Percentiles rank a stretch among this genome's conserved stretches.
phyloP scores from a whole-genome alignment of 1,140 invertebrate genomes.

The Berghia stephanieae region DNA sequence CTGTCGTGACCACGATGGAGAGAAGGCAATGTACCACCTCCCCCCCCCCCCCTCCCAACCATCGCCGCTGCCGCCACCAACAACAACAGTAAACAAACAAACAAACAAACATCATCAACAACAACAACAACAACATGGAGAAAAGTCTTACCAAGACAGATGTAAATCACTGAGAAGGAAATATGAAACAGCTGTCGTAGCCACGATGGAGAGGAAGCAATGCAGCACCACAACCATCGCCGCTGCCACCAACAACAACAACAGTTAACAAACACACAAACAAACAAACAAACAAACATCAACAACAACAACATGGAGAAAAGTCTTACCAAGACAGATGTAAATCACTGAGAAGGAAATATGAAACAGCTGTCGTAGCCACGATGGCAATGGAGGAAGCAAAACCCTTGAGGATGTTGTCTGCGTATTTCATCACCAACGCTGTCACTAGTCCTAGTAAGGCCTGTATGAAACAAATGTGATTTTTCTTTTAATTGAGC shows the following conservation, averaged over 20 bases:
- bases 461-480: conserved; percentile 48
- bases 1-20: conserved; percentile 83
- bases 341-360: conserved; percentile 84
- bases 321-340: conserved; percentile 35
- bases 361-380: conserved; percentile 88
- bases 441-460: conserved; percentile 69
- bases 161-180: conserved; percentile 81
- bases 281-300: neutral
- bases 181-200: conserved; percentile 90
- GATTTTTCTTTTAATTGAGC: neutral
- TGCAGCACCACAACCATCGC: too few species aligned
- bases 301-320: too few species aligned
- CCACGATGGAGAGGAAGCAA: conserved; percentile 72
- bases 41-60: too few species aligned
- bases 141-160: conserved; percentile 28
- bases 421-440: conserved; percentile 71
- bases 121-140: too few species aligned
- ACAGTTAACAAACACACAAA: too few species aligned
- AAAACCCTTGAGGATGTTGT: conserved; percentile 69
- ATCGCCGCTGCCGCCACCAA: too few species aligned
- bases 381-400: conserved; percentile 71
- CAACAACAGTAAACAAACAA: too few species aligned
- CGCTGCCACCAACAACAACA: too few species aligned
- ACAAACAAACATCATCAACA: neutral
- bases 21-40: too few species aligned